Evolutionary conservation across 2,113 vertebrate species (phyloP).

Genomic region (Hippocampus mohnikei): DNA sequence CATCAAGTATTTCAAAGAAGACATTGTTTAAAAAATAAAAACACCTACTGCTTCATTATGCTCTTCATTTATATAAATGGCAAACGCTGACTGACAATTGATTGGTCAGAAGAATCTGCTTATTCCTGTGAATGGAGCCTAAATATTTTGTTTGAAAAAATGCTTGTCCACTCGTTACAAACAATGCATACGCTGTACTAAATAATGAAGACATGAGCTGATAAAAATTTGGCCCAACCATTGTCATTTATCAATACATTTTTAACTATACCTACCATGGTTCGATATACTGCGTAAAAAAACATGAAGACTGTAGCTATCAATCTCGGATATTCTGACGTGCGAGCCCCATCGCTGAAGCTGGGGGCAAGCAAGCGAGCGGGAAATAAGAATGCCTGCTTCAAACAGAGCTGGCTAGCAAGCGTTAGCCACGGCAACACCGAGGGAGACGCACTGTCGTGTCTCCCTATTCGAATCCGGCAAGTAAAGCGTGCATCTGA

Average conservation of each 20-base stretch:
- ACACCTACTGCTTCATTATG: not conserved
- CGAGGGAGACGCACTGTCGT: not conserved
- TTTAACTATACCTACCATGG: not conserved
- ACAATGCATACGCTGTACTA: not conserved
- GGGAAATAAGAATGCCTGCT: conserved; percentile 66
- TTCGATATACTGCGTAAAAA: not conserved
- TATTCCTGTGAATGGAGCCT: not conserved
- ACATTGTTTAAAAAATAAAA: not conserved
- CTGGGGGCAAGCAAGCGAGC: conserved; percentile 51
- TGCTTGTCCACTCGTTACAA: not conserved
- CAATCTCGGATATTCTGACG: conserved; percentile 2
- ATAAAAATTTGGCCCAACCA: not conserved
- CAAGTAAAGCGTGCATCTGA: not conserved
- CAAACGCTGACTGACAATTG: not conserved
- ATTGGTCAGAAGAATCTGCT: not conserved
- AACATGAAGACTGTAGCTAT: conserved; percentile 5
- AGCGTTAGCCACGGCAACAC: conserved; percentile 2
- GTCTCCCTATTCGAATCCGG: not conserved
- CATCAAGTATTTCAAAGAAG: conserved; percentile 2
- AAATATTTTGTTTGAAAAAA: not conserved
- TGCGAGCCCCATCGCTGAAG: conserved; percentile 18
- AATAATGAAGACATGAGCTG: not conserved
- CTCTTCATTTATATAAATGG: not conserved
- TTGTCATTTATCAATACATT: not conserved
- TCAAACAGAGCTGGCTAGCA: conserved; percentile 30